phyloP scores from a whole-genome alignment of 2,113 vertebrate species.

The Sialia sialis region DNA sequence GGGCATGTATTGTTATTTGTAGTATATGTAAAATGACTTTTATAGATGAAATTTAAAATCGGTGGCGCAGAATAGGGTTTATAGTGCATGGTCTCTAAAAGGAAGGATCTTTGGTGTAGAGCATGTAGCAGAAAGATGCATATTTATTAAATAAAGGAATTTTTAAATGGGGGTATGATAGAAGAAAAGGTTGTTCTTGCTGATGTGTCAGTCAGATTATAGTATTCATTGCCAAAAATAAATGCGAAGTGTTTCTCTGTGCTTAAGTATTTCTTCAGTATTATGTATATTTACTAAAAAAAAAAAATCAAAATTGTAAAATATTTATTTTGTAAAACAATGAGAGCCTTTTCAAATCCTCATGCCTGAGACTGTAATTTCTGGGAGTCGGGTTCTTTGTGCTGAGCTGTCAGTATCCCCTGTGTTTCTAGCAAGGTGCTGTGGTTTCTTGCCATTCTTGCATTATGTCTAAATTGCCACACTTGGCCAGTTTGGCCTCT shows the following conservation, averaged over 20 bases:
- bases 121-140: slow-evolving; percentile 5
- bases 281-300: not conserved
- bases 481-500: not conserved
- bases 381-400: not conserved
- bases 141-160: slow-evolving; percentile 59
- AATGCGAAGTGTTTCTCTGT: not conserved
- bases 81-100: slow-evolving; percentile 52
- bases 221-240: not conserved
- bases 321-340: not conserved
- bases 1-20: slow-evolving; percentile 60
- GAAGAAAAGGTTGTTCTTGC: not conserved
- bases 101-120: slow-evolving; percentile 11
- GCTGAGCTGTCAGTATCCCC: not conserved
- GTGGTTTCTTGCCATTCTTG: not conserved
- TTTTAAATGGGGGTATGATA: not conserved
- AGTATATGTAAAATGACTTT: slow-evolving; percentile 60
- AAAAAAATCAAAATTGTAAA: not conserved
- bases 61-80: slow-evolving; percentile 58
- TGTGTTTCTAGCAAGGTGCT: not conserved
- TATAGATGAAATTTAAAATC: slow-evolving; percentile 62
- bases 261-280: not conserved
- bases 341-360: not conserved
- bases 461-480: not conserved
- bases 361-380: not conserved
- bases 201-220: not conserved